These are phyloP conservation scores for Metallyticus violacea DNA, from an alignment of 2,888 invertebrate genomes.

Conservation along the genomic window DNA sequence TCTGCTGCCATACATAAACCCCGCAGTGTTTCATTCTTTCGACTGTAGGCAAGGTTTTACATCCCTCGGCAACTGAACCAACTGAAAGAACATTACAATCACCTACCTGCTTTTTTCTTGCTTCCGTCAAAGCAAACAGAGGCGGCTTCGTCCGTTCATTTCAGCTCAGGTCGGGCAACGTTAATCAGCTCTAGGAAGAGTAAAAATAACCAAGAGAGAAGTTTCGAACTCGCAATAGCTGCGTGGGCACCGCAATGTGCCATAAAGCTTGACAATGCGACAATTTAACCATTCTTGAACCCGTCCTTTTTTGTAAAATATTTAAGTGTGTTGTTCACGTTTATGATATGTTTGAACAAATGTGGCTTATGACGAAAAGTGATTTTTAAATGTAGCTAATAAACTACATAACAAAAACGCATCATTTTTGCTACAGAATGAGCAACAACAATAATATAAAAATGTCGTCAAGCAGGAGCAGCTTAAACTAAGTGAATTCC, in stretches of 20 bases:
- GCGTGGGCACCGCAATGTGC: not conserved
- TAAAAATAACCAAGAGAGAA: not conserved
- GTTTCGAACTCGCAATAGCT: not conserved
- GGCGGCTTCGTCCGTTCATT: not conserved
- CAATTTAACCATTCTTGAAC: not conserved
- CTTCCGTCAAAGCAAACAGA: not conserved
- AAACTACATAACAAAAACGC: too few species aligned
- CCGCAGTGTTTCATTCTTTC: not conserved
- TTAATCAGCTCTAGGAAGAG: not conserved
- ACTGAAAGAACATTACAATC: not conserved
- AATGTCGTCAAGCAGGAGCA: too few species aligned
- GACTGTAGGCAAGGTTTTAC: not conserved
- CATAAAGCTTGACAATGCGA: not conserved
- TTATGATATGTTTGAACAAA: too few species aligned
- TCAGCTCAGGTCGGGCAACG: not conserved
- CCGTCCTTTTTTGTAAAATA: too few species aligned
- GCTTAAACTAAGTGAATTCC: too few species aligned
- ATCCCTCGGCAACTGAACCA: not conserved
- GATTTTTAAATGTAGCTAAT: too few species aligned
- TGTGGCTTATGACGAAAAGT: too few species aligned
- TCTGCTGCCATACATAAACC: not conserved
- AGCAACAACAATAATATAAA: too few species aligned
- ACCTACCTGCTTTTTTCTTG: not conserved
- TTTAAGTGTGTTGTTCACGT: too few species aligned
- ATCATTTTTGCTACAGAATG: too few species aligned